Conservation (phyloP, 2,797 vertebrate species). For the Atherinosoma microstoma region DNA sequence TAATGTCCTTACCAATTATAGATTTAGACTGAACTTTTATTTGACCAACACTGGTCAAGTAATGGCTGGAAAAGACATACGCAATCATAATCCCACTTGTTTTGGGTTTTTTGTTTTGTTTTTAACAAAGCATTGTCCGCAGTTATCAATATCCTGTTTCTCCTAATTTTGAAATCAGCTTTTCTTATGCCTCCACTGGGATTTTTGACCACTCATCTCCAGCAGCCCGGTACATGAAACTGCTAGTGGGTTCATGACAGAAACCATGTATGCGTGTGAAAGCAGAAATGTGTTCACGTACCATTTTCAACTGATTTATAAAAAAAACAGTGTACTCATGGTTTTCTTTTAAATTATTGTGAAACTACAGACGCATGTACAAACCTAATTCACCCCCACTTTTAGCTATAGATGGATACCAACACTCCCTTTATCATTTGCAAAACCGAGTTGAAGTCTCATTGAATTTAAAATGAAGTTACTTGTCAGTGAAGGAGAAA, state of each 20-base stretch:
- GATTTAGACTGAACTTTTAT: neutral
- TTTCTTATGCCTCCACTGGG: no score
- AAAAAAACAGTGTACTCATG: neutral
- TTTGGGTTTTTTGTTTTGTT: no score
- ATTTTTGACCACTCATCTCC: no score
- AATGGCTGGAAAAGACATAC: no score
- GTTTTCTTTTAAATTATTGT: neutral
- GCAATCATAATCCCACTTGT: no score
- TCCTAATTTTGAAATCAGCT: neutral
- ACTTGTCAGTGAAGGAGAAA: neutral
- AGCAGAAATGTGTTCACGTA: neutral
- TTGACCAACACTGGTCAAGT: neutral
- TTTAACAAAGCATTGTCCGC: no score
- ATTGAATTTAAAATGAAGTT: neutral
- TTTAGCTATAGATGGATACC: neutral
- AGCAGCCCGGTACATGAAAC: no score
- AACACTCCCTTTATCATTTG: neutral
- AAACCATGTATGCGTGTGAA: neutral
- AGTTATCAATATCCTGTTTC: neutral
- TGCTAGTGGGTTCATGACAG: neutral
- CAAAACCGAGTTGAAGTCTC: neutral
- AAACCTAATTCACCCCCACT: neutral
- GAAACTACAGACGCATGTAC: neutral
- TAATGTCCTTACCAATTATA: neutral
- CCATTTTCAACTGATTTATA: neutral